Evolutionary conservation across 2,888 invertebrate genomes (phyloP).

Genomic region (Epinotia bilunana): DNA sequence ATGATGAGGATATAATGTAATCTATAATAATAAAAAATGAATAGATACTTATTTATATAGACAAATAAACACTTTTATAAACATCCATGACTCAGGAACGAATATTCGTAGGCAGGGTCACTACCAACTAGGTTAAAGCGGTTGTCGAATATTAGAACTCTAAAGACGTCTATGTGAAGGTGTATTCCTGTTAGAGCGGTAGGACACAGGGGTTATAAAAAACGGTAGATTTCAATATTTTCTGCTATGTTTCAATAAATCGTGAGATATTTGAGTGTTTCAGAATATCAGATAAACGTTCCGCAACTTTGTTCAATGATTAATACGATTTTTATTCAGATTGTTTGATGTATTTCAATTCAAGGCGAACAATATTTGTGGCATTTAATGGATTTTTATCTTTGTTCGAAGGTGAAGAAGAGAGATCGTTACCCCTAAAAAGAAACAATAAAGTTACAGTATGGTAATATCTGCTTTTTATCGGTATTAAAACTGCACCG

Average conservation of each 20-base stretch:
- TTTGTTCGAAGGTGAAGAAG: constrained; percentile 1
- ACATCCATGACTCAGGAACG: too few species aligned
- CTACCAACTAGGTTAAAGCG: too few species aligned
- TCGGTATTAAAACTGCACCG: not conserved
- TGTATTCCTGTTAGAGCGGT: too few species aligned
- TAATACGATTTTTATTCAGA: constrained; percentile 12
- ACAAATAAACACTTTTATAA: too few species aligned
- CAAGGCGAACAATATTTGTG: not conserved
- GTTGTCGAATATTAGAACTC: too few species aligned
- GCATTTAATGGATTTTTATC: constrained; percentile 2
- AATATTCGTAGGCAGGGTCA: too few species aligned
- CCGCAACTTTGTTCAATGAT: constrained; percentile 1
- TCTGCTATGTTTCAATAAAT: too few species aligned
- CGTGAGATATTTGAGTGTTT: constrained; percentile 1
- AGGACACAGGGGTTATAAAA: too few species aligned
- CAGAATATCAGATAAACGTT: not conserved
- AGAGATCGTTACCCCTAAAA: not conserved
- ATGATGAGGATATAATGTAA: not conserved
- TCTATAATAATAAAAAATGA: too few species aligned
- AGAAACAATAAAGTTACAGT: not conserved
- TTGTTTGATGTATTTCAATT: constrained; percentile 5
- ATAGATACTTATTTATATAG: too few species aligned
- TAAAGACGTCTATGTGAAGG: too few species aligned
- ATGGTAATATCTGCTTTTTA: not conserved
- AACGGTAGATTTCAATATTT: too few species aligned